phyloP scores from a whole-genome alignment of 2,113 vertebrate genomes.

The Dicrurus megarhynchus region DNA sequence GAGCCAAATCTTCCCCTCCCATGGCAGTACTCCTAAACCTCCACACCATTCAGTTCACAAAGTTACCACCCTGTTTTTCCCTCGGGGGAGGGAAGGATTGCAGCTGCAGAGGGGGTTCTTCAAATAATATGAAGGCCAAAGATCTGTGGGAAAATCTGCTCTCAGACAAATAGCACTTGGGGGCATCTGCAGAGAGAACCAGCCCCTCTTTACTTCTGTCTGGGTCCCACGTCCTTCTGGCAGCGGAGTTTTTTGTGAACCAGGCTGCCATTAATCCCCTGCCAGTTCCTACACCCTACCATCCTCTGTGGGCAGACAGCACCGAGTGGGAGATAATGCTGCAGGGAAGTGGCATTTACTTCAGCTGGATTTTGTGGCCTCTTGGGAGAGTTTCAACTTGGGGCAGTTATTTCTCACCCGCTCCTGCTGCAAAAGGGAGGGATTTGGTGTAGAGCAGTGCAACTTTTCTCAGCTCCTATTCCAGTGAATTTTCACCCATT shows the following conservation, averaged over 20 bases:
- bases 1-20: slow-evolving; percentile 67
- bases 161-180: slow-evolving; percentile 63
- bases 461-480: neutral
- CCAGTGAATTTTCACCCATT: neutral
- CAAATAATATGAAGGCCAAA: slow-evolving; percentile 60
- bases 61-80: slow-evolving; percentile 64
- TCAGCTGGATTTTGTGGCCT: slow-evolving; percentile 31
- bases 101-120: slow-evolving; percentile 67
- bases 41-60: slow-evolving; percentile 65
- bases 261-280: slow-evolving; percentile 55
- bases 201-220: slow-evolving; percentile 58
- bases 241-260: slow-evolving; percentile 19
- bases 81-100: slow-evolving; percentile 61
- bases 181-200: slow-evolving; percentile 55
- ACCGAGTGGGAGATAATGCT: slow-evolving; percentile 43
- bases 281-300: slow-evolving; percentile 48
- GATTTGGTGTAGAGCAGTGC: neutral
- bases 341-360: slow-evolving; percentile 50
- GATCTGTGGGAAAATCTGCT: slow-evolving; percentile 66
- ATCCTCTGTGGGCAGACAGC: slow-evolving; percentile 49
- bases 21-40: slow-evolving; percentile 64
- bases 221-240: slow-evolving; percentile 61
- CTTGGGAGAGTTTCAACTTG: neutral
- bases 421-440: neutral
- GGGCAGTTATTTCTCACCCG: neutral